Evolutionary conservation across 2,797 vertebrate genomes (phyloP), one percentile per base, ranked within the genome.

Genomic region (Myotis findleyi): DNA sequence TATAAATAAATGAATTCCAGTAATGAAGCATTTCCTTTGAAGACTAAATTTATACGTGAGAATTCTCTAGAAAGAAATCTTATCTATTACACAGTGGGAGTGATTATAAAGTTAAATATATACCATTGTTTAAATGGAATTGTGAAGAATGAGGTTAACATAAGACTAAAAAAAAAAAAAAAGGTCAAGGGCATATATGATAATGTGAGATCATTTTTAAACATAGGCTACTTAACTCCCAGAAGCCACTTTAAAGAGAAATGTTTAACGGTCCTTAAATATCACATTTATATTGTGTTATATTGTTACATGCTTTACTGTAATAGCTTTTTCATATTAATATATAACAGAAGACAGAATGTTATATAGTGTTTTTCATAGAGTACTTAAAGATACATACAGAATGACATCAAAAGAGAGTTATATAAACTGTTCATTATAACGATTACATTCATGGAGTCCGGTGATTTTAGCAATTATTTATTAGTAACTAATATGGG

Each of bases 1-100:
- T 17, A 6, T 53, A 97, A 95, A 85, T 86, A 87, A 97, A 95
- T 88, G 38, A 80, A 90, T 75, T 85, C n/a, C 5, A 84, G 18
- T 9, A 73, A 83, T 2, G 14, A 86, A 41, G 5, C 55, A 27
- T 27, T 30, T 93, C 7, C 62, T 79, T n/a, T 93, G 77, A 94
- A 95, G 82, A 85, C 25, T 38, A 87, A 83, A 95, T 76, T 88
- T 92, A 84, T 41, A 36, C 18, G 53, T 87, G 33, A 87, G 51
- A 81, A 47, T 86, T 8, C 30, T 92, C 27, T 86, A 12, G 41
- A 89, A 86, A 38, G 13, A 89, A 88, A 72, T 47, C 4, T 69
- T 69, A n/a, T 21, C 66, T 57, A 57, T 93, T 89, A 41, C 51
- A 85, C 23, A 49, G n/a, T 27, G 3, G 44, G 12, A 18, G 16